Conservation (phyloP, 2,888 invertebrate species). For the Euspilapteryx auroguttella region DNA sequence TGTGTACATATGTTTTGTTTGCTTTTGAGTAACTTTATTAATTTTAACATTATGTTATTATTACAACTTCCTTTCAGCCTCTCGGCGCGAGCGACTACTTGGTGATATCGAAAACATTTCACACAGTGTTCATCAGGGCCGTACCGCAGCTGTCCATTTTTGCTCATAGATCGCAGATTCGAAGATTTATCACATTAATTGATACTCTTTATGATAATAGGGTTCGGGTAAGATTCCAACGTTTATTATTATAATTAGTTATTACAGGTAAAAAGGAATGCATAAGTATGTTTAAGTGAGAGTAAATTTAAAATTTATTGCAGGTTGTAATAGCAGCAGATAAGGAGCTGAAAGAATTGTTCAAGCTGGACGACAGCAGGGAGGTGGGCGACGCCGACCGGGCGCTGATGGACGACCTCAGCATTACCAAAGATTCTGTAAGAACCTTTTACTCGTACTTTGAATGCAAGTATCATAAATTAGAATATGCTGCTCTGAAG, state of each 20-base stretch:
- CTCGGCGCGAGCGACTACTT: conserved; percentile 95
- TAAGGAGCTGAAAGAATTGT: conserved; percentile 74
- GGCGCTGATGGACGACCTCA: conserved; percentile 93
- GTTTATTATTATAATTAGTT: too few species aligned
- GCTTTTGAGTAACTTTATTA: too few species aligned
- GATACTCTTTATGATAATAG: conserved; percentile 95
- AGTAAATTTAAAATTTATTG: too few species aligned
- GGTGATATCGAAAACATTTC: conserved; percentile 89
- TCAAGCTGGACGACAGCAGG: conserved; percentile 55
- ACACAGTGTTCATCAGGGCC: conserved; percentile 90
- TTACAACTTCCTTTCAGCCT: conserved; percentile 67
- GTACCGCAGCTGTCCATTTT: conserved; percentile 80
- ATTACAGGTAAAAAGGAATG: too few species aligned
- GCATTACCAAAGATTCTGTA: conserved; percentile 76
- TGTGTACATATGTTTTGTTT: too few species aligned
- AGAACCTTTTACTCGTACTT: too few species aligned
- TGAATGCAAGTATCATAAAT: too few species aligned
- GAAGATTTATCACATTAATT: conserved; percentile 94
- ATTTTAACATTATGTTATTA: too few species aligned
- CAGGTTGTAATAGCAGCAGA: conserved; percentile 87
- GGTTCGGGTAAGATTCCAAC: conserved; percentile 70
- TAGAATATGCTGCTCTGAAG: too few species aligned
- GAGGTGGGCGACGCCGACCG: conserved; percentile 76
- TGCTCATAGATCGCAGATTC: conserved; percentile 79
- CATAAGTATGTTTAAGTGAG: too few species aligned